Evolutionary conservation across 2,888 invertebrate species (phyloP), one percentile per base, ranked within the genome.

Genomic region (Lasioglossum villosulum): DNA sequence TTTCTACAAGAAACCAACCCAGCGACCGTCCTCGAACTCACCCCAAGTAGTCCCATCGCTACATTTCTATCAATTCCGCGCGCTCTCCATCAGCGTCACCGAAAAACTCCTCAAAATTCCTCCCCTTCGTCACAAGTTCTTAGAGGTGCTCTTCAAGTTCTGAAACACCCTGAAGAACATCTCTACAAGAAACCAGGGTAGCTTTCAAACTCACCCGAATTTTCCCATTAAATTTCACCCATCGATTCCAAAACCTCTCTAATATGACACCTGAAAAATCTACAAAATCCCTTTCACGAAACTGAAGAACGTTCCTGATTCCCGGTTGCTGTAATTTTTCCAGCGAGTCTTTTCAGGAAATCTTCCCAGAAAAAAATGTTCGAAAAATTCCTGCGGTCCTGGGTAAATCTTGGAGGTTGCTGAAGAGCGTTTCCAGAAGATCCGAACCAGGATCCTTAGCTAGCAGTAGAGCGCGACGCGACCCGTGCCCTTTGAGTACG

Each of bases 401-500:
- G 4, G 34, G 34, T 3, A 27, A 27, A 30, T 27, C 19, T 66
- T 66, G 19, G 8, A 34, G 34, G 34, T 19, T 66, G 19, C 66
- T 19, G 66, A 71, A 77, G 73, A 56, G 82, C 73, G 52, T 84
- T 82, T 82, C 59, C 39, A 68, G 34, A 84, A 19, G 66, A 84
- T 70, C 63, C 66, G n/a, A 76, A 68, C n/a, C 70, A 74, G 84
- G 75, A 75, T 78, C 78, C 66, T 83, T 34, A 34, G 70, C 68
- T 74, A 14, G 78, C 16, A 48, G 66, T 37, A 39, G 71, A 45
- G 63, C 78, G 74, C 74, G 71, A 14, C 75, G 42, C 81, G 72
- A 48, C 66, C 48, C 83, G 81, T 81, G 66, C 59, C 72, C 75
- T 52, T 75, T 45, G 75, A 48, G 37, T 39, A 52, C 30, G 45